Percentiles rank a stretch among this genome's conserved stretches.
Evolutionary conservation across 2,113 vertebrate species (phyloP).

Genomic region (Pleuronectes platessa): DNA sequence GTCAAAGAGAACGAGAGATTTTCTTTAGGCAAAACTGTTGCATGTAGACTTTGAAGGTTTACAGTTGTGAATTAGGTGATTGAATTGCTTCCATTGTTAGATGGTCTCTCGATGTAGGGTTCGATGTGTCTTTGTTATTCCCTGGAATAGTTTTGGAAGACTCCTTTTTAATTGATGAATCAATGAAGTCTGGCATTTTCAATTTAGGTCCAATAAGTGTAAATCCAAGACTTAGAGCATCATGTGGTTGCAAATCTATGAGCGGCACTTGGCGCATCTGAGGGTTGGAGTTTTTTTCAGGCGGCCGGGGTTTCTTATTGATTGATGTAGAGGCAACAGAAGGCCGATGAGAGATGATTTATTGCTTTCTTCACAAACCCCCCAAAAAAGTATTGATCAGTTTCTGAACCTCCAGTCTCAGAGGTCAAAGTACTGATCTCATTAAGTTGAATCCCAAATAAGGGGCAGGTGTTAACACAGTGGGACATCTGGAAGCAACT

Average conservation of each 20-base stretch:
- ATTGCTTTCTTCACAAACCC: conserved; percentile 32
- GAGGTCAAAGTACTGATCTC: conserved; percentile 22
- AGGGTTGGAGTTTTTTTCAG: conserved; percentile 6
- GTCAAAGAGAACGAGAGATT: not conserved
- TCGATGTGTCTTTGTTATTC: not conserved
- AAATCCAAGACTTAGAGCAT: conserved; percentile 52
- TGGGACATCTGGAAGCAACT: not conserved
- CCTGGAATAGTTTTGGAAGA: not conserved
- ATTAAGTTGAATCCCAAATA: conserved; percentile 17
- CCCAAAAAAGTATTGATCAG: conserved; percentile 69
- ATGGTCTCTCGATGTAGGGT: not conserved
- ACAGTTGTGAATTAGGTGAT: not conserved
- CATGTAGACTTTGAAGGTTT: not conserved
- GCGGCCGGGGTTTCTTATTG: conserved; percentile 66
- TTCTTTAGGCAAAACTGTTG: not conserved
- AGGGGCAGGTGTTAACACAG: not conserved
- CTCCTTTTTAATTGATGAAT: conserved; percentile 34
- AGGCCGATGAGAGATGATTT: conserved; percentile 52
- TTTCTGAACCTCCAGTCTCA: conserved; percentile 24
- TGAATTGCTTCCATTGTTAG: not conserved
- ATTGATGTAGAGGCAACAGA: conserved; percentile 76
- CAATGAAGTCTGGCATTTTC: conserved; percentile 47
- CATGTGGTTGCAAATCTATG: conserved; percentile 18
- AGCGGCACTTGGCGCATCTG: conserved; percentile 20
- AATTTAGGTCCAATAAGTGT: conserved; percentile 32